Base-by-base conservation (phyloP, 2,888 invertebrate species). In the Bombylius major region DNA sequence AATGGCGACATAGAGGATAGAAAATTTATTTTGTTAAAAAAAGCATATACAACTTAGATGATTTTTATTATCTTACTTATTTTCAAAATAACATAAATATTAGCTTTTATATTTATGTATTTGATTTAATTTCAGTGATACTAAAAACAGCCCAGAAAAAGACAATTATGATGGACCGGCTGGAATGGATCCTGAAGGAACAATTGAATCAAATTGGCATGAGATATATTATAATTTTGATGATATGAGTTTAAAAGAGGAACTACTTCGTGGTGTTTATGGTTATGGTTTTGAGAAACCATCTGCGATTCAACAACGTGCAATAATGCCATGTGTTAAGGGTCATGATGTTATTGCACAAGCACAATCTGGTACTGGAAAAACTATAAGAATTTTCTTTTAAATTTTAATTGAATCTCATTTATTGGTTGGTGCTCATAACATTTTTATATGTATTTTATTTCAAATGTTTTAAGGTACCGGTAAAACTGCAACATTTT, bases 251-350 rank as follows among this genome's bases (percentile, higher is more conserved):
- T 80, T 99, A 68, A 91, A 91, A 70, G 97, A 98, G 76, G 91
- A 94, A 72, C 82, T 99, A 63, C 79, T 99, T 61, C 82, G 98
- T 77, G 99, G 99, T 74, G 97, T 99, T 69, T 99, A 98, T 75
- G 96, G 95, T 63, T 99, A 98, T 79, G 99, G 99, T 83, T 99
- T 99, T 75, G 98, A 99, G 75, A 97, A 97, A 73, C 99, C 99
- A 58, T 99, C 98, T 34, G 97, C 98, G 63, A 99, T 99, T 72
- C 99, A 99, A 76, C 97, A 99, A 76, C 86, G 98, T 70, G 98
- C 99, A 62, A 99, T 99, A 71, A 87, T 97, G 77, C 99, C 99
- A 57, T 98, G 97, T 77, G 89, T 91, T 60, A 86, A 85, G 73
- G 95, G 94, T 58, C 87, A 86, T 70, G 99, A 99, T 78, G 98